Percentiles rank a stretch among this genome's conserved stretches.
Conservation (phyloP, 2,888 invertebrate genomes). For the Stenolophus ochropezus region DNA sequence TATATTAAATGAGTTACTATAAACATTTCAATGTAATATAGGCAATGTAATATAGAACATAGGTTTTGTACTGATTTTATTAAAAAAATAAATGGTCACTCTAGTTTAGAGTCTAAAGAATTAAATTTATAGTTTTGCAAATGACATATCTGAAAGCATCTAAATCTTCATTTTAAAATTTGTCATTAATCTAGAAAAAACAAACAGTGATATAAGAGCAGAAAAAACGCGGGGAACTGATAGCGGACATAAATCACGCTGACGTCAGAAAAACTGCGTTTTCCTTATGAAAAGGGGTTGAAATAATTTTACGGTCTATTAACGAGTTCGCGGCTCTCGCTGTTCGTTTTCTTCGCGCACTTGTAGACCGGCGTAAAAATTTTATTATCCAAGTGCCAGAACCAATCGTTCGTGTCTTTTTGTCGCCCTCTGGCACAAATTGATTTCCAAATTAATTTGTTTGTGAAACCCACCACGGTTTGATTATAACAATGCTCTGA, state of each 20-base stretch:
- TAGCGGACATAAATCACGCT: conserved; percentile 35
- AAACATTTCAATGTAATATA: too few relatives aligned
- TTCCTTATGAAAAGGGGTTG: conserved; percentile 37
- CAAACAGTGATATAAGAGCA: not conserved
- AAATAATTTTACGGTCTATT: conserved; percentile 52
- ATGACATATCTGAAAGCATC: not conserved
- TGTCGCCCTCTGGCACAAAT: conserved; percentile 18
- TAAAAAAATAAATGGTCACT: too few relatives aligned
- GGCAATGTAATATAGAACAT: too few relatives aligned
- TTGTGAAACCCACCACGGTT: conserved; percentile 8
- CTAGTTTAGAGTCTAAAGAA: too few relatives aligned
- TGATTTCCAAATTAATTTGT: conserved; percentile 46
- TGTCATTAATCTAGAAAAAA: not conserved
- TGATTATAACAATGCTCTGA: conserved; percentile 21
- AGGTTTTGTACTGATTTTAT: too few relatives aligned
- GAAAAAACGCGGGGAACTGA: not conserved
- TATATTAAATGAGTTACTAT: too few relatives aligned
- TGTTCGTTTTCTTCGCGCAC: conserved; percentile 30
- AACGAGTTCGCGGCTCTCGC: conserved; percentile 38
- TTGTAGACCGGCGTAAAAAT: conserved; percentile 42
- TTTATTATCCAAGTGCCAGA: conserved; percentile 51
- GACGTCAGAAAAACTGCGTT: conserved; percentile 17
- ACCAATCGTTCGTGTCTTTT: conserved; percentile 36
- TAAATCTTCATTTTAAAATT: not conserved
- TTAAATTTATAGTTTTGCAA: too few relatives aligned